Base-by-base conservation (phyloP, 2,888 invertebrate species). In the Lasioglossum villosulum region DNA sequence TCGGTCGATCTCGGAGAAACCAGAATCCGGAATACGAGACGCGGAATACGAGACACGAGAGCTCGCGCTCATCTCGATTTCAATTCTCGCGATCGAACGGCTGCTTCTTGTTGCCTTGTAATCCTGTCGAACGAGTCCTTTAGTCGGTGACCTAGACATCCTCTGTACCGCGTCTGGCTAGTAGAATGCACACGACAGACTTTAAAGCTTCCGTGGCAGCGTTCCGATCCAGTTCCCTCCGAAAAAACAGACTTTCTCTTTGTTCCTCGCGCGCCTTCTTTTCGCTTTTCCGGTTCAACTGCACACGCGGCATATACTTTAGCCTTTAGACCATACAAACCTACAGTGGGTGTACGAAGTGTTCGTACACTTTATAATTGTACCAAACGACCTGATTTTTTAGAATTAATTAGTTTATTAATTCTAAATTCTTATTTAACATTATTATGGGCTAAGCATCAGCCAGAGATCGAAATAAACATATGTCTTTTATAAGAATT, bases 21-120 rank as follows among this genome's bases (percentile, higher is more conserved):
- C 87, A 86, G 89, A 89, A 89, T 87, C 84, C 79, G 83, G 82
- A 89, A 89, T 87, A 87, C 86, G 89, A 89, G 87, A 85, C 83
- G 39, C 56, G 89, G 75, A 89, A 89, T 76, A 80, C 82, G 89
- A 68, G 34, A 34, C 68, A 23, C 37, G 30, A 23, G 68, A 88
- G 85, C 89, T 75, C 71, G 27, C 63, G 84, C 85, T 80, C 84
- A 83, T 89, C 87, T 87, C 89, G 81, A 89, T 89, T 89, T 89
- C 87, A 88, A 74, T 42, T 77, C 80, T 39, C 75, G 66, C 70
- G 84, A 83, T 75, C 80, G 74, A 66, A 68, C 70, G n/a, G 63
- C 39, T 30, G 66, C 45, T 82, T 84, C 79, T 77, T 63, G 70
- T 30, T n/a, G 37, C 48, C 63, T 78, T 68, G 73, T 27, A n/a